Evolutionary conservation across 2,797 vertebrate species (phyloP).

Genomic region (Microtus obscurus): DNA sequence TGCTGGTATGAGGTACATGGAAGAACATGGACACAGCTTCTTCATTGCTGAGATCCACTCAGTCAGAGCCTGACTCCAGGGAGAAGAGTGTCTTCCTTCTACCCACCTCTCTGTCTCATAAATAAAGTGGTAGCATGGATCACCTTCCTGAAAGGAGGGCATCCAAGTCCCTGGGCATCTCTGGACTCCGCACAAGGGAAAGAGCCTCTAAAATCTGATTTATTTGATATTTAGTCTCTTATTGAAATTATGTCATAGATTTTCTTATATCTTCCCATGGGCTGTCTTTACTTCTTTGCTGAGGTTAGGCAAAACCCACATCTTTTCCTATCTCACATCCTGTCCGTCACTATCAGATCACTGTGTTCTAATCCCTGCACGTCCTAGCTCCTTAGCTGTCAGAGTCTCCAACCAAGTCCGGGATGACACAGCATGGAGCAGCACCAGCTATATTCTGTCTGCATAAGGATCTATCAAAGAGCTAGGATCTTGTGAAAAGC

Average conservation of each 20-base stretch:
- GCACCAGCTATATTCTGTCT: too few species aligned
- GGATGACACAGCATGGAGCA: not conserved
- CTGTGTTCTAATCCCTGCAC: not conserved
- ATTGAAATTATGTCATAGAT: not conserved
- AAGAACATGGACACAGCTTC: accelerated
- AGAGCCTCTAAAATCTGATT: not conserved
- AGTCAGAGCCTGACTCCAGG: too few species aligned
- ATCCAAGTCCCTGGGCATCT: not conserved
- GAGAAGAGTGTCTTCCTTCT: not conserved
- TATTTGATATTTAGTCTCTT: not conserved
- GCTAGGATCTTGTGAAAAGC: not conserved
- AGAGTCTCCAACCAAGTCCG: not conserved
- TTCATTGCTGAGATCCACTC: not conserved
- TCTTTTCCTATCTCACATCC: not conserved
- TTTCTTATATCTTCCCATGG: not conserved
- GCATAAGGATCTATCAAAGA: not conserved
- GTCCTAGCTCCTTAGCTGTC: not conserved
- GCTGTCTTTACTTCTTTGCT: not conserved
- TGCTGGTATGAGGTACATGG: not conserved
- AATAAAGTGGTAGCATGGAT: not conserved
- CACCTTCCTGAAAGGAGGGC: not conserved
- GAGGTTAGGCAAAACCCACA: not conserved
- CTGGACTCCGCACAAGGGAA: not conserved
- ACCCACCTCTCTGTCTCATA: not conserved
- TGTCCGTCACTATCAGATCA: not conserved